A percentile compares a stretch with the other conserved stretches of the same genome.
Evolutionary conservation across 2,888 invertebrate species (phyloP).

Genomic region (Phyllotreta striolata): DNA sequence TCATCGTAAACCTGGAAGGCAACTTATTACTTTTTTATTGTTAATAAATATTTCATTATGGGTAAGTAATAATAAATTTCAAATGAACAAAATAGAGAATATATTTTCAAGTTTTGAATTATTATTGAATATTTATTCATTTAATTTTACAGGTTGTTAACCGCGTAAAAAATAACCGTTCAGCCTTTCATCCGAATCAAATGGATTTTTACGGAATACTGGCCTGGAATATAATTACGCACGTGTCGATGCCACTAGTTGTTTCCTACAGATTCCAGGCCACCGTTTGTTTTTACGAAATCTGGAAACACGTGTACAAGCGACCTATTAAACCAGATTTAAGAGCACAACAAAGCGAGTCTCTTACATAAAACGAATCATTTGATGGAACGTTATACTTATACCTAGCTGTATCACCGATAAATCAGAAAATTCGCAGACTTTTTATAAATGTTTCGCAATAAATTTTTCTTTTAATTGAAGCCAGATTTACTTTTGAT

Average conservation of each 20-base stretch:
- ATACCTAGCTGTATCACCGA: not conserved
- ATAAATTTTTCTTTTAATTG: slow-evolving; percentile 7
- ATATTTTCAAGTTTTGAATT: too few relatives aligned
- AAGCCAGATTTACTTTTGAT: too few relatives aligned
- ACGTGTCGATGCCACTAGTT: slow-evolving; percentile 84
- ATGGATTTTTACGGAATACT: slow-evolving; percentile 81
- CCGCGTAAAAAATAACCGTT: slow-evolving; percentile 80
- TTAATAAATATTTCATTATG: slow-evolving; percentile 83
- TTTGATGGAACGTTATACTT: slow-evolving; percentile 1
- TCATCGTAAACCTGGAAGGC: slow-evolving; percentile 79
- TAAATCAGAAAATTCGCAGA: not conserved
- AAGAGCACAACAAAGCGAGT: slow-evolving; percentile 2
- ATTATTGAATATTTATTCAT: too few relatives aligned
- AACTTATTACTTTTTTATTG: slow-evolving; percentile 82
- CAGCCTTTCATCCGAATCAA: slow-evolving; percentile 82
- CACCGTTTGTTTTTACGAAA: slow-evolving; percentile 87
- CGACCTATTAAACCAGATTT: slow-evolving; percentile 23
- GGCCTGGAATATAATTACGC: slow-evolving; percentile 89
- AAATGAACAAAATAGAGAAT: too few relatives aligned
- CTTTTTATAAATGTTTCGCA: slow-evolving; percentile 4
- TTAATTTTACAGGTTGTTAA: slow-evolving; percentile 66
- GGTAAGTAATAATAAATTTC: too few relatives aligned
- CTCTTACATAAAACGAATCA: not conserved
- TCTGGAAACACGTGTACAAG: slow-evolving; percentile 89
- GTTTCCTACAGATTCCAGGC: slow-evolving; percentile 90